Conservation (phyloP, 2,888 invertebrate species). For the Keiferia lycopersicella region DNA sequence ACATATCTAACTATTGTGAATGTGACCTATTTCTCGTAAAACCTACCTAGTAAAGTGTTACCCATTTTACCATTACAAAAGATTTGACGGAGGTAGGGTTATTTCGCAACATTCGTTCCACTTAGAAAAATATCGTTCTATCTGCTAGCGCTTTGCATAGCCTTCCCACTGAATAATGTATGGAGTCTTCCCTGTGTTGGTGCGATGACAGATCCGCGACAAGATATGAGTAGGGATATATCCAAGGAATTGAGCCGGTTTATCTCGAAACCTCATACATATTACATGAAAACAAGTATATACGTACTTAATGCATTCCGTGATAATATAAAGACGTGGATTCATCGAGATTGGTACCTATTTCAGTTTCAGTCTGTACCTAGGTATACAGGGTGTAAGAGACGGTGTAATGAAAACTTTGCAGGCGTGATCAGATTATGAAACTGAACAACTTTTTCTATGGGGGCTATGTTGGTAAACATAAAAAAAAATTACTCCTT, state of each 20-base stretch:
- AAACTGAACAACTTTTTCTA: no score
- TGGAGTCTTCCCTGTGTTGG: not conserved
- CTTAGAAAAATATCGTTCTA: not conserved
- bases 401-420: no score
- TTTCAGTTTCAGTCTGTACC: not conserved
- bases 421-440: no score
- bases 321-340: constrained; percentile 29
- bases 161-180: constrained; percentile 11
- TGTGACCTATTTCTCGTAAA: not conserved
- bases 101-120: not conserved
- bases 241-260: constrained; percentile 21
- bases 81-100: constrained; percentile 1
- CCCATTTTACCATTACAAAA: not conserved
- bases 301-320: constrained; percentile 37
- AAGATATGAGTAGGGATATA: constrained; percentile 11
- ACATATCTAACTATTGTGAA: not conserved
- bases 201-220: constrained; percentile 18
- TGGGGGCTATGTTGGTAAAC: no score
- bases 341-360: not conserved
- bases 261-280: constrained; percentile 38
- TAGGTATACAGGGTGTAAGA: no score
- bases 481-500: no score
- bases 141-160: not conserved
- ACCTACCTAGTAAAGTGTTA: not conserved
- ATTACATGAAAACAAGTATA: constrained; percentile 36